Evolutionary conservation across 2,888 invertebrate genomes (phyloP).

Genomic region (Galerucella calmariensis): DNA sequence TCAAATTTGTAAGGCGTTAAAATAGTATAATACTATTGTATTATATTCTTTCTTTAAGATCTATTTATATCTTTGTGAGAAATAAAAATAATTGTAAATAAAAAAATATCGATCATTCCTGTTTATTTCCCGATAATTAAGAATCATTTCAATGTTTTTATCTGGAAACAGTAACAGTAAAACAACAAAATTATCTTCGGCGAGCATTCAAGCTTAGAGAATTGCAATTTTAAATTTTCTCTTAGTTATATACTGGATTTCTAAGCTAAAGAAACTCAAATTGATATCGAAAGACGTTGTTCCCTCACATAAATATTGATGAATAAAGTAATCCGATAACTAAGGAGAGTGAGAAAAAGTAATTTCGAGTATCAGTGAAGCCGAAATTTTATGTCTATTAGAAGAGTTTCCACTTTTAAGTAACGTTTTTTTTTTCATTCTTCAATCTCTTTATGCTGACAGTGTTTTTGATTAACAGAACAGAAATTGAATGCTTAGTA

Average conservation of each 20-base stretch:
- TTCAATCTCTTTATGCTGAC: slow-evolving; percentile 31
- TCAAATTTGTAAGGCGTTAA: no score
- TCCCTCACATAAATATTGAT: slow-evolving; percentile 44
- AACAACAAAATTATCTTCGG: slow-evolving; percentile 31
- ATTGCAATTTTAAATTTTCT: slow-evolving; percentile 27
- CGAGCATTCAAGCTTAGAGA: slow-evolving; percentile 1
- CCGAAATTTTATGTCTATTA: slow-evolving; percentile 46
- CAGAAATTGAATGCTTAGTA: slow-evolving; percentile 30
- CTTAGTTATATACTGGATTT: slow-evolving; percentile 21
- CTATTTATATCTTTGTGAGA: no score
- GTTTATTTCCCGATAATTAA: slow-evolving; percentile 10
- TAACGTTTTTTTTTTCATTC: slow-evolving; percentile 46
- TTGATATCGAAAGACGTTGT: slow-evolving; percentile 39
- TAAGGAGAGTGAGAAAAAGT: slow-evolving; percentile 47
- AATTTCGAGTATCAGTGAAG: slow-evolving; percentile 51
- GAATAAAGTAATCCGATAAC: slow-evolving; percentile 48
- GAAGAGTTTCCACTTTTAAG: slow-evolving; percentile 46
- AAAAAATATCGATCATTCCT: not conserved
- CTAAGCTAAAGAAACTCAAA: slow-evolving; percentile 35
- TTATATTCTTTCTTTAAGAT: no score
- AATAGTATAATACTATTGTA: no score
- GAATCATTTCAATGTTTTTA: slow-evolving; percentile 17
- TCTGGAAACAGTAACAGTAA: slow-evolving; percentile 10
- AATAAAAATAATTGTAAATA: not conserved
- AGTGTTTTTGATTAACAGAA: slow-evolving; percentile 38